Evolutionary conservation across 2,797 vertebrate species (phyloP).

Genomic region (Todus mexicanus): DNA sequence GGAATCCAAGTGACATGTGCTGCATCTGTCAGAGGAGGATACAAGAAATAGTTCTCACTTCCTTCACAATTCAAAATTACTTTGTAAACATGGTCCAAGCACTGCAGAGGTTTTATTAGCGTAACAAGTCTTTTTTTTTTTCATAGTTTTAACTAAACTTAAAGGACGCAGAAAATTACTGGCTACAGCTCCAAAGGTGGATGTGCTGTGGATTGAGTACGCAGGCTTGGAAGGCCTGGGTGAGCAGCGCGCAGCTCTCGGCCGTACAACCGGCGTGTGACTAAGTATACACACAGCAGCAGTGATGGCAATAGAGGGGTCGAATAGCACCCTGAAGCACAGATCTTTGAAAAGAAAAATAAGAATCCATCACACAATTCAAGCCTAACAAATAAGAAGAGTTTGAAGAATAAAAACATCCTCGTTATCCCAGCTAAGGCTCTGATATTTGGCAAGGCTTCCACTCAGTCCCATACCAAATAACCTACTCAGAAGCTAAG

Average conservation of each 20-base stretch:
- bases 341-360: neutral
- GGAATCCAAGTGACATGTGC: neutral
- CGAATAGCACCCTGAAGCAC: neutral
- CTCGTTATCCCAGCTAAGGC: neutral
- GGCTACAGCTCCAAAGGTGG: neutral
- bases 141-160: neutral
- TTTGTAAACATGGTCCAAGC: neutral
- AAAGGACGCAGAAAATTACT: neutral
- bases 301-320: neutral
- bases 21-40: neutral
- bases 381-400: neutral
- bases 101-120: neutral
- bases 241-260: fast-evolving
- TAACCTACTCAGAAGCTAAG: neutral
- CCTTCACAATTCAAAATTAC: neutral
- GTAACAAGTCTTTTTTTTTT: neutral
- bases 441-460: neutral
- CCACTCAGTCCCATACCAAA: neutral
- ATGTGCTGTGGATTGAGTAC: neutral
- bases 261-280: neutral
- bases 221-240: neutral
- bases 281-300: neutral
- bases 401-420: neutral
- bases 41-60: neutral
- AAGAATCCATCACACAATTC: neutral